A percentile compares a stretch with the other conserved stretches of the same genome.
phyloP scores from a whole-genome alignment of 2,113 vertebrate genomes.

The Tursiops truncatus region DNA sequence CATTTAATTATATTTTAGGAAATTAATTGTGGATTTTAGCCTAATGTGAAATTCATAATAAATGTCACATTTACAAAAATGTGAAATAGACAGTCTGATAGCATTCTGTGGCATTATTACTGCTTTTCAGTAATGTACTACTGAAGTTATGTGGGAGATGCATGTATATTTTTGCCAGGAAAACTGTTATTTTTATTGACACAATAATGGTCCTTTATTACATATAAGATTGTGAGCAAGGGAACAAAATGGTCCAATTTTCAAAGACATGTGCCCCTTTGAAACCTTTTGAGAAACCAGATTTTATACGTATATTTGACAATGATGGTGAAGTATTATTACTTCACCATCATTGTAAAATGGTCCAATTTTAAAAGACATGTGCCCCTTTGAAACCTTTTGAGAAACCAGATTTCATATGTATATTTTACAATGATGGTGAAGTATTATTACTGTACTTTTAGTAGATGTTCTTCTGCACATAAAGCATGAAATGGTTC shows the following conservation, averaged over 20 bases:
- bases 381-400: background rate
- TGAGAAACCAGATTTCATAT: background rate
- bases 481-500: background rate
- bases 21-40: background rate
- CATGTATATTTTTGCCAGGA: background rate
- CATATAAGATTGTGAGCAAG: background rate
- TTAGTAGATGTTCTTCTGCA: background rate
- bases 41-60: background rate
- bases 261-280: background rate
- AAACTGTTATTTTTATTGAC: background rate
- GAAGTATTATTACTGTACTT: background rate
- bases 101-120: background rate
- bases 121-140: background rate
- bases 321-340: background rate
- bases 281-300: background rate
- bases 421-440: background rate
- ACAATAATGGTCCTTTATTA: background rate
- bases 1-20: background rate
- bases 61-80: background rate
- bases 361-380: background rate
- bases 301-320: background rate
- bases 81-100: background rate
- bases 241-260: background rate
- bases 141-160: background rate
- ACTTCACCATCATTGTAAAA: background rate